Conservation (phyloP, 2,113 vertebrate species). For the Heliornis fulica region DNA sequence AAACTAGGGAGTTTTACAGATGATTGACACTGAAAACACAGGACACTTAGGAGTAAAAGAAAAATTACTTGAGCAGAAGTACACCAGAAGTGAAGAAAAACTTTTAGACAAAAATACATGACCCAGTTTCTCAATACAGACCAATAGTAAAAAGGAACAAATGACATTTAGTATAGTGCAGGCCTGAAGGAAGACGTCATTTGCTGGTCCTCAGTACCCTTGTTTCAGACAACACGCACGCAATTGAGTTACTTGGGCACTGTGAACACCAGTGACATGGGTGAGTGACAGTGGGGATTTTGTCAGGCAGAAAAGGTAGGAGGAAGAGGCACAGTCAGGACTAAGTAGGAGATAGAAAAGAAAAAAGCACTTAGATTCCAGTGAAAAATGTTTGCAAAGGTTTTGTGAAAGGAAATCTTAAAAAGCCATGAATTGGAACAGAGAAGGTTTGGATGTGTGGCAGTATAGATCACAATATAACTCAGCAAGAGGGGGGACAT, state of each 20-base stretch:
- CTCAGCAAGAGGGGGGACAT: neutral
- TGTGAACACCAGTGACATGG: accelerated
- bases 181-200: neutral
- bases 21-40: neutral
- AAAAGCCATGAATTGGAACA: neutral
- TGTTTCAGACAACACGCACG: neutral
- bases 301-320: neutral
- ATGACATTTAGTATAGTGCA: neutral
- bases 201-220: neutral
- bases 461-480: neutral
- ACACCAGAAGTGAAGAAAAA: neutral
- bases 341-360: too few species aligned
- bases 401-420: neutral
- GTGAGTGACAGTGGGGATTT: neutral
- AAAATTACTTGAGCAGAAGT: neutral
- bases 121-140: neutral
- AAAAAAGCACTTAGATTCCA: neutral
- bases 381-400: neutral
- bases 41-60: neutral
- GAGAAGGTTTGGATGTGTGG: neutral
- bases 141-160: neutral
- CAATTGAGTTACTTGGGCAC: neutral
- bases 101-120: neutral
- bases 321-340: neutral
- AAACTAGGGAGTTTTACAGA: neutral